phyloP scores from a whole-genome alignment of 1,140 invertebrate genomes.

The Drosophila subobscura region DNA sequence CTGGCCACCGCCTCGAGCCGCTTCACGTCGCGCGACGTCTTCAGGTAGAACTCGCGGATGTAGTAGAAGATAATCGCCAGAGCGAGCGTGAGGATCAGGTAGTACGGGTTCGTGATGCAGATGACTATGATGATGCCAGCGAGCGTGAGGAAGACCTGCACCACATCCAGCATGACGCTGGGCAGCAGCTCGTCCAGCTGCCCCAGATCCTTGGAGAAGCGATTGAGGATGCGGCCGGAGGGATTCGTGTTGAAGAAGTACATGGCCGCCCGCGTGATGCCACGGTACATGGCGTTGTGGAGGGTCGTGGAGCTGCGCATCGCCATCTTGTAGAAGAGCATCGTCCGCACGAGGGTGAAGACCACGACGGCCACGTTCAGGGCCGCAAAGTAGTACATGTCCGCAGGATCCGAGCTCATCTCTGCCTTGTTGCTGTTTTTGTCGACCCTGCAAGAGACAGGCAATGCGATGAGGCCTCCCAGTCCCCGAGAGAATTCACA shows the following conservation, averaged over 20 bases:
- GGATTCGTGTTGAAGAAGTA: slow-evolving; percentile 92
- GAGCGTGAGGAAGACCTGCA: slow-evolving; percentile 88
- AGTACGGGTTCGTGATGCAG: slow-evolving; percentile 89
- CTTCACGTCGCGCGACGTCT: slow-evolving; percentile 93
- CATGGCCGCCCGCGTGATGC: slow-evolving; percentile 86
- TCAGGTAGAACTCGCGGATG: slow-evolving; percentile 91
- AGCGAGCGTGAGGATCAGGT: slow-evolving; percentile 88
- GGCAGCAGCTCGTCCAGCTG: slow-evolving; percentile 95
- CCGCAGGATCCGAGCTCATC: slow-evolving; percentile 19
- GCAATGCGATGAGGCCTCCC: neutral
- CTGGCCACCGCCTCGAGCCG: slow-evolving; percentile 90
- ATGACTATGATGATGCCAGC: slow-evolving; percentile 88
- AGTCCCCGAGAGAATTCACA: too few species aligned
- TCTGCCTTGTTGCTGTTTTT: slow-evolving; percentile 37
- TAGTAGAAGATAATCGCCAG: slow-evolving; percentile 89
- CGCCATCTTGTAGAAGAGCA: slow-evolving; percentile 60
- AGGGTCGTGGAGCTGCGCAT: slow-evolving; percentile 53
- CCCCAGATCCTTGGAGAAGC: slow-evolving; percentile 91
- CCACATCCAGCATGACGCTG: slow-evolving; percentile 89
- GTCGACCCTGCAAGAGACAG: slow-evolving; percentile 37
- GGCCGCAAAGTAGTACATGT: slow-evolving; percentile 54
- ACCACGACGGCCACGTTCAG: slow-evolving; percentile 60
- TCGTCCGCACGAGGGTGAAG: slow-evolving; percentile 41
- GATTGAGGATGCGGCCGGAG: slow-evolving; percentile 89
- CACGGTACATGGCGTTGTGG: slow-evolving; percentile 59